Percentiles rank a stretch among this genome's conserved stretches.
Evolutionary conservation across 2,888 invertebrate species (phyloP).

Genomic region (Stegophylla sp.): DNA sequence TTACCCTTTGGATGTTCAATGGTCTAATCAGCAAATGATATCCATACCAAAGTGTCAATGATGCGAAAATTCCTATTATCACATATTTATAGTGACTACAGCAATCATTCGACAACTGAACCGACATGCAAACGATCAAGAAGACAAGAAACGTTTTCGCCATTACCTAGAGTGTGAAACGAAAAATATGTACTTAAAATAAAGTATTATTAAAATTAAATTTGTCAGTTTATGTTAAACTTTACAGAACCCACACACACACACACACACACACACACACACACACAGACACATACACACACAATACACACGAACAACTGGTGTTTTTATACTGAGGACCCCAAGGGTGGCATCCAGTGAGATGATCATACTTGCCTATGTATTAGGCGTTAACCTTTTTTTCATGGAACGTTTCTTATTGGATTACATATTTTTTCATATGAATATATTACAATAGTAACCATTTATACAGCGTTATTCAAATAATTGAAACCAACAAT

Average conservation of each 20-base stretch:
- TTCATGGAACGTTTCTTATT: slow-evolving; percentile 31
- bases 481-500: not conserved
- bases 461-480: slow-evolving; percentile 17
- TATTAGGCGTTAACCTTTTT: not conserved
- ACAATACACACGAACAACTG: not conserved
- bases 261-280: not conserved
- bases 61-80: not conserved
- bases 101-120: not conserved
- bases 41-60: slow-evolving; percentile 26
- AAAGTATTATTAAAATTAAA: too few species aligned
- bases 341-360: not conserved
- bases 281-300: not conserved
- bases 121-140: not conserved
- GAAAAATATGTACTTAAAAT: too few species aligned
- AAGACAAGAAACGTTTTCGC: not conserved
- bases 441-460: not conserved
- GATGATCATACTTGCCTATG: not conserved
- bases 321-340: slow-evolving; percentile 5
- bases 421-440: not conserved
- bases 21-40: slow-evolving; percentile 31
- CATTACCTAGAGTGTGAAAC: not conserved
- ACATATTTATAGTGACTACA: not conserved
- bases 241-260: too few species aligned
- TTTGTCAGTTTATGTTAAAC: too few species aligned
- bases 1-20: slow-evolving; percentile 47